A percentile compares a stretch with the other conserved stretches of the same genome.
Conservation (phyloP, 1,140 invertebrate genomes). For the Ericerus pela region DNA sequence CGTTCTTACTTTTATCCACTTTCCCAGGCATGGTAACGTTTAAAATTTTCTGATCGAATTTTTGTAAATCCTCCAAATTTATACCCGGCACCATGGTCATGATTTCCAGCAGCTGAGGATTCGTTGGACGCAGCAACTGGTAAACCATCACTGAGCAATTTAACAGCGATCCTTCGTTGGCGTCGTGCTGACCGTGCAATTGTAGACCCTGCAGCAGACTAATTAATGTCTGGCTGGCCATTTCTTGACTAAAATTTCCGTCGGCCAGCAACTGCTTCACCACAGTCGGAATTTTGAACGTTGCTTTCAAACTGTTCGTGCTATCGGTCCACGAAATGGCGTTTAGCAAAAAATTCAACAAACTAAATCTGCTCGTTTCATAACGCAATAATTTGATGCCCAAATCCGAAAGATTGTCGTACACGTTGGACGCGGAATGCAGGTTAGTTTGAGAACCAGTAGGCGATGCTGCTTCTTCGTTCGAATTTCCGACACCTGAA, state of each 20-base stretch:
- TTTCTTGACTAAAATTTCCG: slow-evolving; percentile 42
- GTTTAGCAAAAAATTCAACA: slow-evolving; percentile 27
- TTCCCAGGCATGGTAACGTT: background rate
- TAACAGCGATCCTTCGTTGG: slow-evolving; percentile 43
- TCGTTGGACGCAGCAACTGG: slow-evolving; percentile 58
- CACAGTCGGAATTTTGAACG: slow-evolving; percentile 48
- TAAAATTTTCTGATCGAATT: slow-evolving; percentile 7
- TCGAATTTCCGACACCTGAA: background rate
- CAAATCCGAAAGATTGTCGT: background rate
- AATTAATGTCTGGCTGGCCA: slow-evolving; percentile 52
- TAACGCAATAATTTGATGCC: background rate
- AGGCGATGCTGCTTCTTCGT: background rate
- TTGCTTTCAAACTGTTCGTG: slow-evolving; percentile 56
- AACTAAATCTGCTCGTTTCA: background rate
- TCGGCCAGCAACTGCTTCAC: slow-evolving; percentile 42
- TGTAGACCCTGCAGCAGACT: slow-evolving; percentile 58
- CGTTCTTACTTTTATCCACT: slow-evolving; percentile 2
- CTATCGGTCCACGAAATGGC: slow-evolving; percentile 78
- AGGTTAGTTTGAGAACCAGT: background rate
- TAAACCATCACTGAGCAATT: slow-evolving; percentile 53
- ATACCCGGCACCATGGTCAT: slow-evolving; percentile 6
- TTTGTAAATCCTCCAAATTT: slow-evolving; percentile 1
- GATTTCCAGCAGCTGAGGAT: slow-evolving; percentile 44
- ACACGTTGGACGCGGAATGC: background rate
- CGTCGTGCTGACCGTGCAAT: slow-evolving; percentile 69